Base-by-base conservation (phyloP, 2,888 invertebrate genomes). In the Drosophila leonis region DNA sequence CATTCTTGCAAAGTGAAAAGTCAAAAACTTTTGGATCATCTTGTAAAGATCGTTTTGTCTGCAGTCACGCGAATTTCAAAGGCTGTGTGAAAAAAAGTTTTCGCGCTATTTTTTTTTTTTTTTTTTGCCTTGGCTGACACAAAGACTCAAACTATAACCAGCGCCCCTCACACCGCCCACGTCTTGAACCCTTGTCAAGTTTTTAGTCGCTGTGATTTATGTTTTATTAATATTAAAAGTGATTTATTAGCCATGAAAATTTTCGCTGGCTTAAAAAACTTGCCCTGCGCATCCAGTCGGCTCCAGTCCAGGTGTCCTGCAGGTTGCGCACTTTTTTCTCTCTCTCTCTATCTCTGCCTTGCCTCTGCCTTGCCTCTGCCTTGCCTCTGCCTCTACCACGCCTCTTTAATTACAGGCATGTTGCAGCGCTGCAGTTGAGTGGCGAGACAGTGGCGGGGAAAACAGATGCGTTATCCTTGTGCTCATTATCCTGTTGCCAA, bases 161-260 rank as follows among this genome's bases (percentile, higher is more conserved):
- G 29, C 59, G 41, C 24, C 24, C 15, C 35, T 29, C 10, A n/a
- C 15, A 24, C 2, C 33, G 9, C 42, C 27, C 20, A 4, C 31
- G 41, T 27, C 62, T 69, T 48, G 51, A 13, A 13, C 35, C 52
- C 66, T 52, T 64, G 73, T 70, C 74, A 78, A 73, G 78, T 82
- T 83, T 80, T 81, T 76, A 76, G 81, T 75, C 77, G 71, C 70
- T 64, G 77, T 91, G 91, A 91, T 91, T 91, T 91, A 91, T 91
- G 90, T 88, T 88, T 91, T 90, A 90, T 91, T 91, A 91, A 91
- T 91, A 90, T 90, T 81, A 87, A 90, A 90, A 91, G 87, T 91
- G 91, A 91, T 91, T 91, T 91, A 91, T 91, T 91, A 83, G 90
- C 88, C 78, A 80, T 78, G 75, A 74, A 88, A 88, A 48, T 66